Evolutionary conservation across 2,888 invertebrate genomes (phyloP).

Genomic region (Drosophila barbarae): DNA sequence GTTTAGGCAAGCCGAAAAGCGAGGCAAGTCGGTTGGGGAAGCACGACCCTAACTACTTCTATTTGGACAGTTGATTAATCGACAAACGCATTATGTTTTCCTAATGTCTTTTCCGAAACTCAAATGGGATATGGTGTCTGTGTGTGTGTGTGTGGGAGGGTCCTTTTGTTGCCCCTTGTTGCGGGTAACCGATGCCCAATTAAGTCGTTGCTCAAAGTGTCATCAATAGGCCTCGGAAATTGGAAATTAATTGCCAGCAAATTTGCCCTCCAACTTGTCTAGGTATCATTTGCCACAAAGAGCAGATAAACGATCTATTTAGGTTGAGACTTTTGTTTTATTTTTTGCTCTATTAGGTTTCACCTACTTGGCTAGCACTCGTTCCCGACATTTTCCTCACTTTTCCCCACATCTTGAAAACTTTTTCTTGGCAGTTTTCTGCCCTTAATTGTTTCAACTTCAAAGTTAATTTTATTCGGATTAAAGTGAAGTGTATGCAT

Average conservation of each 20-base stretch:
- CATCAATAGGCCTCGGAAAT: constrained; percentile 66
- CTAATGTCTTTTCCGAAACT: constrained; percentile 54
- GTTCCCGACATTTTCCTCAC: background rate
- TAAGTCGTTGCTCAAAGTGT: constrained; percentile 66
- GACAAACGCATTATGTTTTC: constrained; percentile 63
- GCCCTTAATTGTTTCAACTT: constrained; percentile 42
- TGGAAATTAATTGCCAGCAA: constrained; percentile 65
- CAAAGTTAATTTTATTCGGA: constrained; percentile 53
- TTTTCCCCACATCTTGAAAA: constrained; percentile 3
- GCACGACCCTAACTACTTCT: constrained; percentile 27
- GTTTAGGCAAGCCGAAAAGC: constrained; percentile 49
- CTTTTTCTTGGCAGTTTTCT: constrained; percentile 3
- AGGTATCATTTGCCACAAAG: constrained; percentile 40
- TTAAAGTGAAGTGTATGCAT: constrained; percentile 47
- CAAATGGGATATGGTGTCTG: constrained; percentile 14
- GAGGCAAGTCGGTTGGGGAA: background rate
- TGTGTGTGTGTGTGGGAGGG: constrained; percentile 3
- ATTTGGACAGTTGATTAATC: constrained; percentile 69
- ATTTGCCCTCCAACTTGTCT: constrained; percentile 41
- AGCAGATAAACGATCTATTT: constrained; percentile 18
- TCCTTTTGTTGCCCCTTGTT: constrained; percentile 26
- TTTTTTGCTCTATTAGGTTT: constrained; percentile 25
- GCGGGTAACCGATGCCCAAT: constrained; percentile 60
- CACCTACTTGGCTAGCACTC: constrained; percentile 3
- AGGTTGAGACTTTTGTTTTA: constrained; percentile 5